A percentile compares a stretch with the other conserved stretches of the same genome.
Conservation (phyloP, 2,888 invertebrate genomes). For the Melanostoma scalare region DNA sequence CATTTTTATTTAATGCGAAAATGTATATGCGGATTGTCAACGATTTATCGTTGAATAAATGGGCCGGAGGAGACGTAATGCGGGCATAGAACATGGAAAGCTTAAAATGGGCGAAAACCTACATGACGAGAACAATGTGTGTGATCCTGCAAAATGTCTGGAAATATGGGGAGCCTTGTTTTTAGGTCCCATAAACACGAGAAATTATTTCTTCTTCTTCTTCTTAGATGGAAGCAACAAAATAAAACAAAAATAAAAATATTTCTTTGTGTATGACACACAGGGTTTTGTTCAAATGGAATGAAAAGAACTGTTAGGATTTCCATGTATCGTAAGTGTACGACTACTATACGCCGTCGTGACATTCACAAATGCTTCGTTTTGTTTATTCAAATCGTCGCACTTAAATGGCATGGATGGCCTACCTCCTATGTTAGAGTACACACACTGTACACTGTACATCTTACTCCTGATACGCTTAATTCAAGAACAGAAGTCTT, state of each 20-base stretch:
- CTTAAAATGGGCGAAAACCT: constrained; percentile 40
- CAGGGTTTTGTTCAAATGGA: neutral
- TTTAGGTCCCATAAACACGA: constrained; percentile 52
- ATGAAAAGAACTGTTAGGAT: neutral
- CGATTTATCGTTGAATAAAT: constrained; percentile 66
- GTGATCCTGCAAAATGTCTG: constrained; percentile 59
- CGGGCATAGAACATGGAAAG: constrained; percentile 25
- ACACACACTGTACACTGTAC: too few species aligned
- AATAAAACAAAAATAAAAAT: neutral
- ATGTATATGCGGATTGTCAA: constrained; percentile 51
- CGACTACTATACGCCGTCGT: neutral
- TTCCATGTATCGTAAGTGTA: neutral
- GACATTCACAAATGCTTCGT: constrained; percentile 22
- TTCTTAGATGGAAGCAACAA: neutral
- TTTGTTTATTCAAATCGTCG: constrained; percentile 30
- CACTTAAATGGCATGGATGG: constrained; percentile 1
- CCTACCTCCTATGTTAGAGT: neutral
- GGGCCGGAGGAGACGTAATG: constrained; percentile 43
- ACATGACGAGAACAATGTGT: constrained; percentile 47
- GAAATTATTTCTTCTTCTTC: constrained; percentile 36
- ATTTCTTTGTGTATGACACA: constrained; percentile 20
- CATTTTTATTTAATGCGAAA: constrained; percentile 50
- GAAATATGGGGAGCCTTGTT: constrained; percentile 44
- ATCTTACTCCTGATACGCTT: neutral
- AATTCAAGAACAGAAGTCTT: constrained; percentile 6